These are phyloP conservation scores for Clarias batrachus DNA, from an alignment of 2,113 vertebrate genomes.

Conservation along the genomic window DNA sequence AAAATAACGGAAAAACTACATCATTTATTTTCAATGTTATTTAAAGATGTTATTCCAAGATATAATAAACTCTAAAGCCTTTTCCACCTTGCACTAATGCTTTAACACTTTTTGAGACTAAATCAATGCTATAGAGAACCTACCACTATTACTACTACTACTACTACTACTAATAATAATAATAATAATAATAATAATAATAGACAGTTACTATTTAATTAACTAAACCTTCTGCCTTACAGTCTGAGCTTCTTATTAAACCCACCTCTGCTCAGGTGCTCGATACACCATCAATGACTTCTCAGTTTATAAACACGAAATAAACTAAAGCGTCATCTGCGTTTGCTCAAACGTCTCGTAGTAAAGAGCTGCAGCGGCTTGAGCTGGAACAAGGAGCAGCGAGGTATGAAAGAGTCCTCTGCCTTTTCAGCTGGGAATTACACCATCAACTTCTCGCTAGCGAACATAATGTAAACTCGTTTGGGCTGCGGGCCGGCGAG, in stretches of 20 bases:
- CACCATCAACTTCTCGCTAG: conserved; percentile 57
- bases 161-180: background rate
- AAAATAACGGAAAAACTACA: background rate
- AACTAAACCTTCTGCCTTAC: background rate
- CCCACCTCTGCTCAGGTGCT: background rate
- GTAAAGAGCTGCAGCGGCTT: background rate
- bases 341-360: background rate
- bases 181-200: background rate
- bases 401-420: conserved; percentile 52
- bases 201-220: background rate
- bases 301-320: background rate
- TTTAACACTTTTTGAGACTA: background rate
- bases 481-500: conserved; percentile 69
- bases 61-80: background rate
- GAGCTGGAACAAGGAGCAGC: conserved; percentile 15
- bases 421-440: conserved; percentile 65
- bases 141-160: background rate
- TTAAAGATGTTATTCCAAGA: background rate
- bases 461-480: conserved; percentile 82
- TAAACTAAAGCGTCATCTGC: background rate
- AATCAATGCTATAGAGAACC: background rate
- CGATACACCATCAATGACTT: background rate
- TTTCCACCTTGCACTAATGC: background rate
- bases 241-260: no score
- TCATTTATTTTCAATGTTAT: background rate